Evolutionary conservation across 2,888 invertebrate genomes (phyloP), one percentile per base, ranked within the genome.

Genomic region (Heliconius charithonia): DNA sequence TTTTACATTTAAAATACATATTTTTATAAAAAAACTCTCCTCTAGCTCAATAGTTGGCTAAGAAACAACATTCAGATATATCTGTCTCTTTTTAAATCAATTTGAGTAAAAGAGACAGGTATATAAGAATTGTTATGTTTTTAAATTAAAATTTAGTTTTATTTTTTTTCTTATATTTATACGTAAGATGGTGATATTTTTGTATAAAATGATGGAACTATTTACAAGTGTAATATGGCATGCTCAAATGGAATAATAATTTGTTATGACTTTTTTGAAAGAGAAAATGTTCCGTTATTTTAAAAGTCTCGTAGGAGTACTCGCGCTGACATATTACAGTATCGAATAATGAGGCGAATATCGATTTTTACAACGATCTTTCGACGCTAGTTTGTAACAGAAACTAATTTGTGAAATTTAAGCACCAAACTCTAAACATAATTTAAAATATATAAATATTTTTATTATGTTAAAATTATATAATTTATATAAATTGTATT

Each of bases 1-100:
- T 81, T 70, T 82, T 81, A 51, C 80, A 80, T 51, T 72, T 56
- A n/a, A 32, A 59, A 72, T 72, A 72, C 56, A 72, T 72, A 72
- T 72, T 72, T 72, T 72, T 72, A 72, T 72, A 59, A 59, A 59
- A 51, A 56, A 25, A 37, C 56, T 25, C 25, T n/a, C 41, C 45
- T 25, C 69, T 72, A 72, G 72, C 37, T 72, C 32, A 72, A 72
- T 72, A 72, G 32, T 22, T 9, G n/a, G 56, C 59, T 72, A 13
- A 72, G 72, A 37, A 56, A 37, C 72, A n/a, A 13, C 59, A 56
- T 72, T 32, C 32, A 13, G n/a, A 37, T 72, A 25, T n/a, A 25
- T 32, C 59, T 32, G 25, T 59, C 59, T 59, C 72, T 59, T 56
- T 59, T 56, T 59, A 59, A 32, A 32, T n/a, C n/a, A 12, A 72